phyloP scores from a whole-genome alignment of 1,140 invertebrate species.

The Campodea augens region DNA sequence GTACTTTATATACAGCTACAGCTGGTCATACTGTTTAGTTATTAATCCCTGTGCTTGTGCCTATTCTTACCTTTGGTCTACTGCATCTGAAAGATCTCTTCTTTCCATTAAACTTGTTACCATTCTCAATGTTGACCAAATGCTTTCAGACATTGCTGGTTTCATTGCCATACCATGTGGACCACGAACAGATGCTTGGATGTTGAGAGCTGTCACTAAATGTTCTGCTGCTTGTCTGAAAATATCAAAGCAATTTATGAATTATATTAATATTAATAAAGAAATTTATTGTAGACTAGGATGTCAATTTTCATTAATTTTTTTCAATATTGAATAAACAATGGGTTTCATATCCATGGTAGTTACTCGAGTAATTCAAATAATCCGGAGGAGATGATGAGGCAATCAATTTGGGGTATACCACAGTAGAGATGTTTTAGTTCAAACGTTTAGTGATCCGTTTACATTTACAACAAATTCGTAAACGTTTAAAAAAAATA shows the following conservation, averaged over 20 bases:
- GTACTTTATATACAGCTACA: too few species aligned
- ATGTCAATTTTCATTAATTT: slow-evolving; percentile 3
- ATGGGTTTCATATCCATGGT: neutral
- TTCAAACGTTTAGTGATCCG: too few species aligned
- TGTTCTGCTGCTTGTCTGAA: slow-evolving; percentile 84
- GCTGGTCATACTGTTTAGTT: too few species aligned
- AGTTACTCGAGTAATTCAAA: slow-evolving; percentile 3
- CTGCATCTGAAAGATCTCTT: slow-evolving; percentile 49
- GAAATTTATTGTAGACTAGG: neutral
- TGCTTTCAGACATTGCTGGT: slow-evolving; percentile 63
- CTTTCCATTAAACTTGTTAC: slow-evolving; percentile 71
- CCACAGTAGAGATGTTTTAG: too few species aligned
- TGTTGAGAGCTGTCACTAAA: slow-evolving; percentile 77
- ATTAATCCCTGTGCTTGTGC: too few species aligned
- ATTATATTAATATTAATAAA: slow-evolving; percentile 1
- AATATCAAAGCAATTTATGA: slow-evolving; percentile 13
- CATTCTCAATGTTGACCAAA: slow-evolving; percentile 86
- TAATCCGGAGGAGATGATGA: slow-evolving; percentile 37
- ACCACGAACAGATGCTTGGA: slow-evolving; percentile 61
- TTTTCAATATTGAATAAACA: too few species aligned
- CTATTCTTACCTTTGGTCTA: slow-evolving; percentile 51
- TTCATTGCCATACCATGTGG: slow-evolving; percentile 23
- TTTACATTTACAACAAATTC: too few species aligned
- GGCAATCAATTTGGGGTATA: slow-evolving; percentile 68
- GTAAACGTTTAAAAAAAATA: too few species aligned